A percentile compares a stretch with the other conserved stretches of the same genome.
Conservation (phyloP, 92 coral and sea anemone genomes). For the Epizoanthus ramosus region DNA sequence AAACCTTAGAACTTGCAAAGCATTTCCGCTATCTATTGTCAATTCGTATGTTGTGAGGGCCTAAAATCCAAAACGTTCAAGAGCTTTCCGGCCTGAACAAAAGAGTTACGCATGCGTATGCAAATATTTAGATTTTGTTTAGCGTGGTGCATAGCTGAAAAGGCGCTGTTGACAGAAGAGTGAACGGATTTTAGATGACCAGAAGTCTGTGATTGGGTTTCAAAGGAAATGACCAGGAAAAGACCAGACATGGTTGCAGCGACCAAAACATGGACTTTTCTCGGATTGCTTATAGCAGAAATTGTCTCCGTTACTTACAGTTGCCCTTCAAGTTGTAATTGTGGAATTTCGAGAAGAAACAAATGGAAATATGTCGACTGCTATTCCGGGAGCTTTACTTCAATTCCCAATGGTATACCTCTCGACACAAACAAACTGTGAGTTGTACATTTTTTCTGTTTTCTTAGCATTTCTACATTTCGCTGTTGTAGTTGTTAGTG, state of each 20-base stretch:
- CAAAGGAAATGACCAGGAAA: constrained; percentile 18
- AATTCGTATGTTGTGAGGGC: constrained; percentile 17
- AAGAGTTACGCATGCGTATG: constrained; percentile 45
- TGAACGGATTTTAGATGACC: constrained; percentile 29
- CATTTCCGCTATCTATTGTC: constrained; percentile 32
- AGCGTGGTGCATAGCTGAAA: constrained; percentile 30
- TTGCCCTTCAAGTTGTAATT: constrained; percentile 35
- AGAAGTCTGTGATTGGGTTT: neutral
- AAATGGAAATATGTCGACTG: constrained; percentile 21
- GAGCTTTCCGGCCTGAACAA: constrained; percentile 39
- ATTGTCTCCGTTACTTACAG: neutral
- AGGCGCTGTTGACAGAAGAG: constrained; percentile 39
- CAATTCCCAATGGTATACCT: constrained; percentile 34
- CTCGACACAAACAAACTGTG: constrained; percentile 32
- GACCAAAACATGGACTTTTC: constrained; percentile 11
- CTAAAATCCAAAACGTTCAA: constrained; percentile 41
- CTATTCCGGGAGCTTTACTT: constrained; percentile 11
- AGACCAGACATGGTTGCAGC: constrained; percentile 19
- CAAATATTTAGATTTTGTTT: constrained; percentile 30
- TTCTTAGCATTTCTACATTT: constrained; percentile 16
- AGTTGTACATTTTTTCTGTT: constrained; percentile 26
- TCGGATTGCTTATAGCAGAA: constrained; percentile 14
- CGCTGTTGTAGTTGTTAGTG: neutral
- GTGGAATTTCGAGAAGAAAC: neutral
- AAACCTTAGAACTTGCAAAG: constrained; percentile 29